Evolutionary conservation across 2,113 vertebrate genomes (phyloP).

Genomic region (Trogon melanurus): DNA sequence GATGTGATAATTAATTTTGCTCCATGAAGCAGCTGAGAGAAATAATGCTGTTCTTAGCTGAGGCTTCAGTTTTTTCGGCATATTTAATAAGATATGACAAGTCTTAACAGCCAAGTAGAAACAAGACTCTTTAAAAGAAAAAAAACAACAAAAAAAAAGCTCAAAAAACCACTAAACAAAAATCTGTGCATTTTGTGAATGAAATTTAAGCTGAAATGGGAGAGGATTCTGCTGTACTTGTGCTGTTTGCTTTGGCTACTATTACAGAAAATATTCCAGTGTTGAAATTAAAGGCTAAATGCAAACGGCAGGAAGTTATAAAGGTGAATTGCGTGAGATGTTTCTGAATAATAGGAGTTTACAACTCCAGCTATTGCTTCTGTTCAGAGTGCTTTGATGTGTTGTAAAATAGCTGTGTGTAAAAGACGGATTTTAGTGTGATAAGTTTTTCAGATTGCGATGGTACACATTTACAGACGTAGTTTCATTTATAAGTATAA

Average conservation of each 20-base stretch:
- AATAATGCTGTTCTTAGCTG: neutral
- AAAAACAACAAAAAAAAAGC: neutral
- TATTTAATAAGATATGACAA: neutral
- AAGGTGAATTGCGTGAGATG: slow-evolving; percentile 38
- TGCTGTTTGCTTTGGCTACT: slow-evolving; percentile 36
- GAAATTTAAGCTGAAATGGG: slow-evolving; percentile 27
- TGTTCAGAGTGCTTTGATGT: neutral
- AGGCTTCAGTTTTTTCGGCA: neutral
- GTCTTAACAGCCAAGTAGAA: neutral
- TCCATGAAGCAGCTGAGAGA: neutral
- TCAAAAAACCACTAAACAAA: neutral
- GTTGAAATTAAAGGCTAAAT: slow-evolving; percentile 42
- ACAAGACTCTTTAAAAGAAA: neutral
- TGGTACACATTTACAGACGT: neutral
- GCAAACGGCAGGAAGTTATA: slow-evolving; percentile 50
- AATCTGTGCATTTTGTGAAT: neutral
- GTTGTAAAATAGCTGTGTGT: neutral
- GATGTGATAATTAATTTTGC: neutral
- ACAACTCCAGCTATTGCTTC: neutral
- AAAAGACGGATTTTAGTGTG: neutral
- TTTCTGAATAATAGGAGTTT: slow-evolving; percentile 40
- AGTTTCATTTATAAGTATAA: neutral
- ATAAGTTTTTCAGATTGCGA: neutral
- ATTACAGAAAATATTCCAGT: slow-evolving; percentile 43
- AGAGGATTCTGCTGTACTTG: slow-evolving; percentile 8